Percentiles rank a stretch among this genome's conserved stretches.
These are phyloP conservation scores for Lasioglossum calceatum DNA, from an alignment of 2,888 invertebrate species.

Conservation along the genomic window DNA sequence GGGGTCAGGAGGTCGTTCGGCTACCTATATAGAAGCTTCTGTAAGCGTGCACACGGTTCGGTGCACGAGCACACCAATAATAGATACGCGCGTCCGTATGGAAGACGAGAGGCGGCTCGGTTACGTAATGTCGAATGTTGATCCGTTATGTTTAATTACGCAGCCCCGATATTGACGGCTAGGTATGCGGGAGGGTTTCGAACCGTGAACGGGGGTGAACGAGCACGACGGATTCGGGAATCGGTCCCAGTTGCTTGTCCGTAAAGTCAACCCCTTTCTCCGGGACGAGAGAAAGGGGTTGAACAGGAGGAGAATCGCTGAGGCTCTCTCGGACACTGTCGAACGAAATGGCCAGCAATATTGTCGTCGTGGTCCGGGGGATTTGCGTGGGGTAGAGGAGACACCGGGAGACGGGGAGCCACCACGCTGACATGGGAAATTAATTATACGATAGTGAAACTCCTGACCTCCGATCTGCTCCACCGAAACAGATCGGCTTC, in stretches of 20 bases:
- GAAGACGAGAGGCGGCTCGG: slow-evolving; percentile 39
- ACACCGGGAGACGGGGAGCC: slow-evolving; percentile 58
- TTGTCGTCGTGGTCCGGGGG: slow-evolving; percentile 81
- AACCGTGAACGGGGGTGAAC: slow-evolving; percentile 18
- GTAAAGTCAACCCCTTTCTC: slow-evolving; percentile 82
- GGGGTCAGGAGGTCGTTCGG: slow-evolving; percentile 74
- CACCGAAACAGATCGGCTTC: slow-evolving; percentile 58
- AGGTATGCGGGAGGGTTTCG: slow-evolving; percentile 76
- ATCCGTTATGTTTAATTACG: slow-evolving; percentile 84
- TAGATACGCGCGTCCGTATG: slow-evolving; percentile 49
- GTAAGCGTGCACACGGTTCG: slow-evolving; percentile 53
- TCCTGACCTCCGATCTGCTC: slow-evolving; percentile 72
- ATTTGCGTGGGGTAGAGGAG: slow-evolving; percentile 74
- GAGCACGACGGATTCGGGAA: slow-evolving; percentile 45
- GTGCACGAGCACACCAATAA: slow-evolving; percentile 47
- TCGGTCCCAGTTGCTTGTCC: slow-evolving; percentile 76
- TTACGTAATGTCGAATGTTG: slow-evolving; percentile 80
- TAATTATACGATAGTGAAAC: slow-evolving; percentile 84
- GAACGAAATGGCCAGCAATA: slow-evolving; percentile 84
- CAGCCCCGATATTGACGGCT: slow-evolving; percentile 82
- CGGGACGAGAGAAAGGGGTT: slow-evolving; percentile 71
- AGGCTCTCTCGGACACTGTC: slow-evolving; percentile 78
- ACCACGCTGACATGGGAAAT: slow-evolving; percentile 82
- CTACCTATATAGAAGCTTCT: slow-evolving; percentile 57
- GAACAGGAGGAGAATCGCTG: slow-evolving; percentile 71